Percentiles rank a stretch among this genome's conserved stretches.
phyloP scores from a whole-genome alignment of 2,797 vertebrate species.

The Danio choprae region DNA sequence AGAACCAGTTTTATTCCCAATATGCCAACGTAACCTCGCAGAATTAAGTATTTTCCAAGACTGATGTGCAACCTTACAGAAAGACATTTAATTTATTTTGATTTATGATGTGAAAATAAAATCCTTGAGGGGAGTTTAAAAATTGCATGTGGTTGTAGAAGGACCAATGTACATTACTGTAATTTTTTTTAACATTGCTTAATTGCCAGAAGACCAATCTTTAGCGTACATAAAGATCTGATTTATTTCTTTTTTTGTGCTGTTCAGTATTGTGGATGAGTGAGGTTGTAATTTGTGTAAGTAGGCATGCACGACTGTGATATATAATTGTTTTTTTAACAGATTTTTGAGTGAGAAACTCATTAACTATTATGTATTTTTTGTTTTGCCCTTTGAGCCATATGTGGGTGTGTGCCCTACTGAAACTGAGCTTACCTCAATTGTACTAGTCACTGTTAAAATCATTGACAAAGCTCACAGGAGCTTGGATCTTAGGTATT shows the following conservation, averaged over 20 bases:
- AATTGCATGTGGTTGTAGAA: constrained; percentile 35
- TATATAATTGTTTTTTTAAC: constrained; percentile 57
- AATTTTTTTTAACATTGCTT: constrained; percentile 16
- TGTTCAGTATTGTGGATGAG: constrained; percentile 71
- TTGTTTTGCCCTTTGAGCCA: constrained; percentile 58
- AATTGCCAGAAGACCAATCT: constrained; percentile 46
- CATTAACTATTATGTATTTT: constrained; percentile 31
- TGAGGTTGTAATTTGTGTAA: constrained; percentile 55
- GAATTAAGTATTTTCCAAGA: not conserved
- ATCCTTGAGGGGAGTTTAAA: constrained; percentile 3
- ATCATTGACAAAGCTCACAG: not conserved
- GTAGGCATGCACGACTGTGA: constrained; percentile 67
- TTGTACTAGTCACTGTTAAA: constrained; percentile 30
- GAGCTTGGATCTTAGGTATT: constrained; percentile 3
- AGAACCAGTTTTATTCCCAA: constrained; percentile 14
- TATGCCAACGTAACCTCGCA: not conserved
- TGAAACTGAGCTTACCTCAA: constrained; percentile 53
- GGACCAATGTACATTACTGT: constrained; percentile 52
- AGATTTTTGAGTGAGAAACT: constrained; percentile 45
- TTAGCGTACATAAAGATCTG: not conserved
- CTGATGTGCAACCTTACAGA: not conserved
- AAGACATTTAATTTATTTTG: constrained; percentile 1
- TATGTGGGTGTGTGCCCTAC: constrained; percentile 49
- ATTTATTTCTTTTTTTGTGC: constrained; percentile 56
- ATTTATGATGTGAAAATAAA: not conserved